Evolutionary conservation across 2,113 vertebrate species (phyloP), one percentile per base, ranked within the genome.

Genomic region (Sardina pilchardus): DNA sequence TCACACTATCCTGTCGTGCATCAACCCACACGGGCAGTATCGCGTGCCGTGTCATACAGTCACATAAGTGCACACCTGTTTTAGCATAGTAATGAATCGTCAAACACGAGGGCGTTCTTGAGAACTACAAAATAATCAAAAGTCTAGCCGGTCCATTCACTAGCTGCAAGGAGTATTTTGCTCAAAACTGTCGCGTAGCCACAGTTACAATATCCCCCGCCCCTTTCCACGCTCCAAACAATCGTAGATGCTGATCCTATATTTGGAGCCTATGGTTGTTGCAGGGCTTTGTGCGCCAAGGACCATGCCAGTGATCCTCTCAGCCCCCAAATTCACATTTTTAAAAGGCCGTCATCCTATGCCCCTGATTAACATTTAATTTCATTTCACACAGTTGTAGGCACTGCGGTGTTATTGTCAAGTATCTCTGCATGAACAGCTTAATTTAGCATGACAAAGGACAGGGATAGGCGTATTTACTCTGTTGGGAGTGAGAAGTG

Each of bases 131-230:
- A 12, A 78, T 78, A 78, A 0, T 21, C 19, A 36, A 36, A 78
- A 12, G 34, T 36, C 30, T 12, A 16, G 14, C 10, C 14, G 30
- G 12, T 16, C 12, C 34, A 78, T 17, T 78, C 34, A 34, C 30
- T 17, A 2, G 36, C 5, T 12, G 10, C 71, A 78, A 14, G 17
- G 30, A 36, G 14, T 36, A 34, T 78, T 36, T 78, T 36, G 26
- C 36, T 34, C 63, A 71, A 10, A 8, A 30, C 12, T 36, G 16
- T 17, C 36, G 34, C 71, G 30, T 78, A 78, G 12, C 71, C 26
- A 34, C 71, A 78, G 30, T 12, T 26, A 67, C n/a, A 67, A 34
- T 53, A 48, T 83, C 47, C 6, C 42, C 85, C 80, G 81, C 85
- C 34, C 81, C 80, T 45, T 85, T 80, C 26, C 82, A 3, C 10